These are phyloP conservation scores for Gerris lacustris DNA, from an alignment of 2,888 invertebrate genomes.

Conservation along the genomic window DNA sequence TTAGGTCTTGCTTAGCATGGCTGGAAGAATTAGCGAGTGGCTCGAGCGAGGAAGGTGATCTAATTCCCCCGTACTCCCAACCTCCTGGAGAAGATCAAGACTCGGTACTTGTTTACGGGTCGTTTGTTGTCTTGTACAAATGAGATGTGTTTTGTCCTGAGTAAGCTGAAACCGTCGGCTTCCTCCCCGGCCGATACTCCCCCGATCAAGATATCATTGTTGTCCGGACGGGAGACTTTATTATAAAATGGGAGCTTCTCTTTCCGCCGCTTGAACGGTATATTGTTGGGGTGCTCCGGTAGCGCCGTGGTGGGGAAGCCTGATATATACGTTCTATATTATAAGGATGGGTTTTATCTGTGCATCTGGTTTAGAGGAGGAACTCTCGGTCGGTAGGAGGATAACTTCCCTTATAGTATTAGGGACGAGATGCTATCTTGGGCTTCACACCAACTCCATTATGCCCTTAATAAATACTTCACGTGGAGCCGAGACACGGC, in stretches of 20 bases:
- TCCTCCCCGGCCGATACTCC: not conserved
- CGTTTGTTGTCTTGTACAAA: too few species aligned
- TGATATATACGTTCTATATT: not conserved
- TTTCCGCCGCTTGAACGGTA: not conserved
- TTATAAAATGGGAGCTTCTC: conserved; percentile 5
- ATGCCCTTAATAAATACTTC: conserved; percentile 1
- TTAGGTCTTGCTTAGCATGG: too few species aligned
- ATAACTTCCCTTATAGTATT: not conserved
- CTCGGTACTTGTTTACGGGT: too few species aligned
- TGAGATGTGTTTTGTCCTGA: too few species aligned
- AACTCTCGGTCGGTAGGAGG: not conserved
- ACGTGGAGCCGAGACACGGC: not conserved
- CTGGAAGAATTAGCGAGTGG: too few species aligned
- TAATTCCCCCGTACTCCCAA: too few species aligned
- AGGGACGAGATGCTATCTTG: not conserved
- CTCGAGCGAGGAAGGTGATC: too few species aligned
- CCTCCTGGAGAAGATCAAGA: too few species aligned
- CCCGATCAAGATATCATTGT: conserved; percentile 1
- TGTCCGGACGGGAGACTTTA: not conserved
- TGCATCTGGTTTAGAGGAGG: not conserved
- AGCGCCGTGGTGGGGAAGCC: not conserved
- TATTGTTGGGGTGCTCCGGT: not conserved
- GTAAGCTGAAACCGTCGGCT: too few species aligned
- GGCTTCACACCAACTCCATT: conserved; percentile 2
- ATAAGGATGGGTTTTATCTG: not conserved